Percentiles rank a stretch among this genome's conserved stretches.
These are phyloP conservation scores for Trilocha varians DNA, from an alignment of 2,888 invertebrate genomes.

Conservation along the genomic window DNA sequence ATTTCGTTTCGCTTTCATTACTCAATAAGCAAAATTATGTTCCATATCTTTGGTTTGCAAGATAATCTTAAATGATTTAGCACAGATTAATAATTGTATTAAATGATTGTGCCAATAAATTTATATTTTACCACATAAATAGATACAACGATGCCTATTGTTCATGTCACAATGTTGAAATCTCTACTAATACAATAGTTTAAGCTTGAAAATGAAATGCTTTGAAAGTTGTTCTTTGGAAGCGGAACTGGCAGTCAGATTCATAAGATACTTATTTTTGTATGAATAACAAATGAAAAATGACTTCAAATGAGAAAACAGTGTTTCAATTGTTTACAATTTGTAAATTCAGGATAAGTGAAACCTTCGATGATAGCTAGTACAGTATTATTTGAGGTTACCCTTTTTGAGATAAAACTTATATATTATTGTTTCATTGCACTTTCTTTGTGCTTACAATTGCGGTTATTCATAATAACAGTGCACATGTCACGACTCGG, in stretches of 20 bases:
- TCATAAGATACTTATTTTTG: no score
- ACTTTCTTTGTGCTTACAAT: not conserved
- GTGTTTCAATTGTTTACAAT: no score
- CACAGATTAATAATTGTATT: not conserved
- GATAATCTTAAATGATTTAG: not conserved
- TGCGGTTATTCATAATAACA: not conserved
- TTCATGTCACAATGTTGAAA: not conserved
- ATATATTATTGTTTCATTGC: no score
- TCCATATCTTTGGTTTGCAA: not conserved
- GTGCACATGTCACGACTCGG: not conserved
- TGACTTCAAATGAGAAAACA: no score
- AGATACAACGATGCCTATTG: not conserved
- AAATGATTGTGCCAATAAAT: not conserved
- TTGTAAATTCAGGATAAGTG: no score
- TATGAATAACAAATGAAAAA: no score
- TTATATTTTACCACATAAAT: not conserved
- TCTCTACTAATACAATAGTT: not conserved
- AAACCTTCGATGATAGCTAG: no score
- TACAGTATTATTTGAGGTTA: no score
- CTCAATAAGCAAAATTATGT: slow-evolving; percentile 7
- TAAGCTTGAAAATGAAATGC: no score
- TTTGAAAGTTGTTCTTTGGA: not conserved
- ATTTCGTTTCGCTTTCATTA: slow-evolving; percentile 22
- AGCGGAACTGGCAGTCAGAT: no score
- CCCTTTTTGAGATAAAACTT: no score